phyloP scores from a whole-genome alignment of 2,113 vertebrate species.

The Mola mola region DNA sequence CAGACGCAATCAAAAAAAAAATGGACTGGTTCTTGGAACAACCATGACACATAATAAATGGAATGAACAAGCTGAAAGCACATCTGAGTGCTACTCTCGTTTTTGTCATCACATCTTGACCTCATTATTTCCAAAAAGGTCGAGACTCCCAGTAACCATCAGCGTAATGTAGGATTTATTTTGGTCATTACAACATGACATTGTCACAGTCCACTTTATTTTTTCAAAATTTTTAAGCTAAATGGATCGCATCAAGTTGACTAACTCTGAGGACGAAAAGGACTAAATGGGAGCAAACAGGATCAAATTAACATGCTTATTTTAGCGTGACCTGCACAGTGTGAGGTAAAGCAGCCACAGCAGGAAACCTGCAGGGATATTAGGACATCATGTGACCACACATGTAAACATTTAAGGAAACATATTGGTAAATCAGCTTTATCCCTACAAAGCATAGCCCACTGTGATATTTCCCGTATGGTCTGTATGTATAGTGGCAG shows the following conservation, averaged over 20 bases:
- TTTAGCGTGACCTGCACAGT: conserved; percentile 22
- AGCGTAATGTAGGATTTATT: too few relatives aligned
- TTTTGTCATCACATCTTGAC: too few relatives aligned
- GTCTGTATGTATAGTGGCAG: conserved; percentile 23
- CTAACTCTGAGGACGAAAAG: conserved; percentile 29
- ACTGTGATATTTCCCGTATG: conserved; percentile 8
- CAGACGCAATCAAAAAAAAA: too few relatives aligned
- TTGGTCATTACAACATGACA: too few relatives aligned
- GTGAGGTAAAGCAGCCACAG: conserved; percentile 30
- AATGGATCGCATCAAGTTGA: conserved; percentile 46
- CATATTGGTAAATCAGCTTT: neutral
- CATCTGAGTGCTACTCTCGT: too few relatives aligned
- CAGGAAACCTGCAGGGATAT: conserved; percentile 16
- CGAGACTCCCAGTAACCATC: too few relatives aligned
- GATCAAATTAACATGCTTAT: conserved; percentile 24
- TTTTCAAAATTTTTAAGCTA: too few relatives aligned
- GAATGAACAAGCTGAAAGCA: too few relatives aligned
- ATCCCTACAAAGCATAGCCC: neutral
- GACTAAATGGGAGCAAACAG: conserved; percentile 34
- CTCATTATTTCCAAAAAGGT: too few relatives aligned
- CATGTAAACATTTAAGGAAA: conserved; percentile 6
- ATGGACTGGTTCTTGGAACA: too few relatives aligned
- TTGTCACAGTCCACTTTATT: too few relatives aligned
- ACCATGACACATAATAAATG: too few relatives aligned
- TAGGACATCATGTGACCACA: neutral